These are phyloP conservation scores for Lacerta viridis DNA, from an alignment of 2,797 vertebrate species.

Conservation along the genomic window DNA sequence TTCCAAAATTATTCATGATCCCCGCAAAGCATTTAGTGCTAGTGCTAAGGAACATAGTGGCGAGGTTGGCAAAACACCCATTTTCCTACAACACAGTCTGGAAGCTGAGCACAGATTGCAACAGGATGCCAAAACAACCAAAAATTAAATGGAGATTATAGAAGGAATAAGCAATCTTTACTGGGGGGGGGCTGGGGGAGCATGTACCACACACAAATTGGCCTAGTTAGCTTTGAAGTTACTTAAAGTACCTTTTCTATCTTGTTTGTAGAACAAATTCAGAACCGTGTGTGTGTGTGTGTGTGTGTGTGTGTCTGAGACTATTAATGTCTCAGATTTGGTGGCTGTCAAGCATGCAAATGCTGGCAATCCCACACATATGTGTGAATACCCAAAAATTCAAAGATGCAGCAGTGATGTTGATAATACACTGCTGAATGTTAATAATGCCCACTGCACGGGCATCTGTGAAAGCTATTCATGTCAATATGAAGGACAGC, in stretches of 20 bases:
- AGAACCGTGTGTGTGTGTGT: neutral
- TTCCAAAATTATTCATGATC: neutral
- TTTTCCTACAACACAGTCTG: slow-evolving; percentile 1
- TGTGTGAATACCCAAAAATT: neutral
- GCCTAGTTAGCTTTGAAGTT: neutral
- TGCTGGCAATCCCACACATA: neutral
- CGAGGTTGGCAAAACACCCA: slow-evolving; percentile 6
- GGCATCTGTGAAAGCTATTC: neutral
- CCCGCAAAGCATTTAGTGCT: neutral
- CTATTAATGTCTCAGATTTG: neutral
- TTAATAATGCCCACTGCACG: neutral
- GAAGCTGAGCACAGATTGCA: neutral
- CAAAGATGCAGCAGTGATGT: neutral
- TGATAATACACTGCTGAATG: neutral
- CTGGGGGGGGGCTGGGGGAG: neutral
- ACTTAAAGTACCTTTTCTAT: neutral
- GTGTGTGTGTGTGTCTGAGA: neutral
- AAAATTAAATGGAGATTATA: neutral
- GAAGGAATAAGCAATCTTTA: neutral
- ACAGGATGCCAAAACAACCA: slow-evolving; percentile 6
- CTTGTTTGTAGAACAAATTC: neutral
- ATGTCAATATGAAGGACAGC: fast-evolving
- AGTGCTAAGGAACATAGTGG: slow-evolving; percentile 4
- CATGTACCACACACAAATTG: neutral
- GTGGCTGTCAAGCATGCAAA: neutral